A percentile compares a stretch with the other conserved stretches of the same genome.
phyloP scores from a whole-genome alignment of 2,888 invertebrate species.

The Strigamia maritima region DNA sequence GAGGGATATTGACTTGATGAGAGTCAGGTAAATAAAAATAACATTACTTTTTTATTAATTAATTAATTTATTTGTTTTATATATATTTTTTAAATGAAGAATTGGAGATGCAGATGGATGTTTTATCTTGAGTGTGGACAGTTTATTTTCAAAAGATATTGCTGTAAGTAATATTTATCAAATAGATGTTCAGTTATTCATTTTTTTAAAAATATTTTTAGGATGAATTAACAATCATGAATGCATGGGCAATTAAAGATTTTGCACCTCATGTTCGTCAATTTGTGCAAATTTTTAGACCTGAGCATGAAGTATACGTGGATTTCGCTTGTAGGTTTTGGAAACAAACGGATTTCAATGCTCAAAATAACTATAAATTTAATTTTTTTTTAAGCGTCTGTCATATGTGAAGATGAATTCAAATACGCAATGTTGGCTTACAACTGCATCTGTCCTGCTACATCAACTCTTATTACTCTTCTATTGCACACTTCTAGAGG shows the following conservation, averaged over 20 bases:
- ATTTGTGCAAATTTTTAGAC: slow-evolving; percentile 96
- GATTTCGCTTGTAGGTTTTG: slow-evolving; percentile 70
- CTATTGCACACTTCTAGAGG: slow-evolving; percentile 57
- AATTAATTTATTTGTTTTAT: neutral
- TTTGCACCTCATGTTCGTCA: slow-evolving; percentile 94
- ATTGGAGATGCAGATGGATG: slow-evolving; percentile 10
- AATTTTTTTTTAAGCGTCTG: slow-evolving; percentile 65
- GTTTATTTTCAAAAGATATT: neutral
- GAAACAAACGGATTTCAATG: neutral
- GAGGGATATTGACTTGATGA: slow-evolving; percentile 55
- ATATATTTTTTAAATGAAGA: neutral
- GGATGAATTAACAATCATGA: slow-evolving; percentile 71
- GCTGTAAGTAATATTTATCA: neutral
- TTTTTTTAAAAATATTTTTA: slow-evolving; percentile 48
- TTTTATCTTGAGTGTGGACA: slow-evolving; percentile 34
- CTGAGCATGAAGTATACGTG: slow-evolving; percentile 96
- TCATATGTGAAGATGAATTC: slow-evolving; percentile 59
- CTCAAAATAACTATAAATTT: neutral
- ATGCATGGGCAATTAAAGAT: slow-evolving; percentile 98
- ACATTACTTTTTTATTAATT: neutral
- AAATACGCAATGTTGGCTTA: slow-evolving; percentile 57
- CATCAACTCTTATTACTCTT: slow-evolving; percentile 56
- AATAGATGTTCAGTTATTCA: neutral
- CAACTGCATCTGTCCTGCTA: slow-evolving; percentile 57
- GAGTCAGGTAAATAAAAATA: slow-evolving; percentile 50